Evolutionary conservation across 2,888 invertebrate genomes (phyloP), one percentile per base, ranked within the genome.

Genomic region (Eilema griseolum): DNA sequence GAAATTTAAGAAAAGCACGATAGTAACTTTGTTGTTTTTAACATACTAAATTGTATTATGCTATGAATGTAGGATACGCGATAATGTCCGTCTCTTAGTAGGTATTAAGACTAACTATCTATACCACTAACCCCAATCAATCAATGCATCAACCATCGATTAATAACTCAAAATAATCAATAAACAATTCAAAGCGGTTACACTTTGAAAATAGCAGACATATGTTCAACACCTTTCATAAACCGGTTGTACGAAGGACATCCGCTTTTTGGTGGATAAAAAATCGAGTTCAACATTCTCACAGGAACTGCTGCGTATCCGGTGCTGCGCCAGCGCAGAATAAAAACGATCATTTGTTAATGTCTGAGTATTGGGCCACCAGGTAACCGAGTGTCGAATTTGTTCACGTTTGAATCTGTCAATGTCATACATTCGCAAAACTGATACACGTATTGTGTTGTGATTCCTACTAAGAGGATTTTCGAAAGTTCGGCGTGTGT

Each of bases 151-250:
- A 72, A 68, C 59, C 66, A 66, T 59, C 75, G 67, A 75, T 78
- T 78, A 73, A 67, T 74, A 74, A 66, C 70, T 67, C 68, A 74
- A 79, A 70, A 67, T 69, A 76, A 79, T 77, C 76, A 80, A 80
- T 78, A 83, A 79, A 79, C 72, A 79, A 83, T 75, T 74, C 72
- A 72, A 85, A 88, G 88, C 85, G 83, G 85, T 85, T 88, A 86
- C 84, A 85, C 87, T 86, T 89, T 83, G 80, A 87, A 92, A 90
- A 89, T 73, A 81, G 85, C 90, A 91, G 92, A 93, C 94, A 95
- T 94, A 93, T 95, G 95, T 90, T 95, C 93, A 92, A 95, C 95
- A 95, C 95, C 95, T 95, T 95, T 95, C 93, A 95, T 94, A 95
- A 89, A 94, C 94, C 95, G 93, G 94, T 94, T 91, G 90, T 85